Conservation (phyloP, 2,113 vertebrate genomes). For the Nycticorax nycticorax region DNA sequence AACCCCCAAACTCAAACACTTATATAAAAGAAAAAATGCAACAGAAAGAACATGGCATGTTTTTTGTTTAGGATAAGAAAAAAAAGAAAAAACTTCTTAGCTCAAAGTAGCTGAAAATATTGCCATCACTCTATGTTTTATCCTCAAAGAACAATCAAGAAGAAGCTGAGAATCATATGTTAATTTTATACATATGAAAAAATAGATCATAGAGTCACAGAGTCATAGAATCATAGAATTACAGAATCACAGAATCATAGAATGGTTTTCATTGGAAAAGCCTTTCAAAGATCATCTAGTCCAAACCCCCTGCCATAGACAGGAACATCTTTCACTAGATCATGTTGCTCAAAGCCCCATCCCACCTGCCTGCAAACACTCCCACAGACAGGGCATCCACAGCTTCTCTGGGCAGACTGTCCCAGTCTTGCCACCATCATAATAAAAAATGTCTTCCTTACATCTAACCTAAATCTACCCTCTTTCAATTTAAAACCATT, state of each 20-base stretch:
- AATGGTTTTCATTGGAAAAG: background rate
- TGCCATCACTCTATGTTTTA: background rate
- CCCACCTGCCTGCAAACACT: background rate
- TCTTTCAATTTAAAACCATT: background rate
- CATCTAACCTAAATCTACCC: background rate
- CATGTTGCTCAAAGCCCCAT: background rate
- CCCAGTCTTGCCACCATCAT: fast-evolving
- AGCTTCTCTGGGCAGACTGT: background rate
- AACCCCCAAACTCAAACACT: too few relatives aligned
- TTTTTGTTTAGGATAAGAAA: background rate
- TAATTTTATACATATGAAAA: background rate
- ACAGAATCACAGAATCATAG: background rate
- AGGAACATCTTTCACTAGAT: background rate
- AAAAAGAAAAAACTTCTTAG: background rate
- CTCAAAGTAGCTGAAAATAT: background rate
- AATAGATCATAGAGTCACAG: background rate
- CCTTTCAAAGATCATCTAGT: background rate
- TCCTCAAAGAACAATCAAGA: background rate
- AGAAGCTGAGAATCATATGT: background rate
- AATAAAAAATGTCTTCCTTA: background rate
- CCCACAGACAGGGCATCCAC: too few relatives aligned
- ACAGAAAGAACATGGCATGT: background rate
- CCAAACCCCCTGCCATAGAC: fast-evolving
- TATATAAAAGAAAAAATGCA: background rate
- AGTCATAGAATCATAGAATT: too few relatives aligned